Base-by-base conservation (phyloP, 2,888 invertebrate genomes). In the Autographa pulchrina region DNA sequence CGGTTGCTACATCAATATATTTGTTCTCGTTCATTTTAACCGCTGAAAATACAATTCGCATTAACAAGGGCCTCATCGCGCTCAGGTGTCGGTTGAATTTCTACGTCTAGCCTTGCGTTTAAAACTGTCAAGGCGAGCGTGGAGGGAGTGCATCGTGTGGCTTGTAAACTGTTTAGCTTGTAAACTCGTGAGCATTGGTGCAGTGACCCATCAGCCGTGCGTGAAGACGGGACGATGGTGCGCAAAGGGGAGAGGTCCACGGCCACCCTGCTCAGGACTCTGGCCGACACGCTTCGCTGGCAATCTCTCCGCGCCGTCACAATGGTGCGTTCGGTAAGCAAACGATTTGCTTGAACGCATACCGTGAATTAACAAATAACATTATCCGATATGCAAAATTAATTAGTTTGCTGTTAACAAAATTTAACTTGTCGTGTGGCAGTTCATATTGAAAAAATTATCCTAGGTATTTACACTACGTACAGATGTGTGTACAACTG, bases 171-270 rank as follows among this genome's bases (percentile, higher is more conserved):
- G 86, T 85, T 86, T 84, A 84, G 83, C 84, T 87, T 86, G 83
- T 86, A 83, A 84, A 83, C 86, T 86, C 83, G 87, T 84, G 87
- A 85, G 85, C 87, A 87, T 82, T 88, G 86, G 94, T 93, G 92
- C 94, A 94, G 91, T 94, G 94, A 93, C 94, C 94, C 90, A 91
- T 68, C 92, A 92, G 90, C 92, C 89, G 93, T 91, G 94, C 95
- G 94, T 94, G 94, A 94, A 92, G 93, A 86, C 91, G 92, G 92
- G 90, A 92, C 91, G 86, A 95, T 96, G 95, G 94, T 94, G 87
- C 93, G 92, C 91, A 91, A 92, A 90, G 94, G 94, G 93, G 94
- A 94, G 90, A 91, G 87, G 86, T 91, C 94, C 87, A 91, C 90
- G 80, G 90, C 91, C 87, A 92, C 93, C 91, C 92, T 94, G 86